Conservation (phyloP, 1,140 invertebrate genomes). For the Pollicipes pollicipes region DNA sequence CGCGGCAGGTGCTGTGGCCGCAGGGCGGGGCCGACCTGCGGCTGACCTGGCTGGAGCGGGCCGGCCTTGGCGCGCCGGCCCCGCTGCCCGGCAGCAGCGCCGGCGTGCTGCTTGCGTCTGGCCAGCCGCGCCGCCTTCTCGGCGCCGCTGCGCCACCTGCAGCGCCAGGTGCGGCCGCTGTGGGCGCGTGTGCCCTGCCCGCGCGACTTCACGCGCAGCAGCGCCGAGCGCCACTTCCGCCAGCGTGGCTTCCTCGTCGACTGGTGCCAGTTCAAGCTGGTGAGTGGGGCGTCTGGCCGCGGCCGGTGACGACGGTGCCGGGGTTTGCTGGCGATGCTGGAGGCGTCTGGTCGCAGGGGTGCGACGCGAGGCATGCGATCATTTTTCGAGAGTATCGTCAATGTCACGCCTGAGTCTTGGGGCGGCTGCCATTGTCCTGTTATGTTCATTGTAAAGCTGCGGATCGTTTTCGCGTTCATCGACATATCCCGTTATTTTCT, state of each 20-base stretch:
- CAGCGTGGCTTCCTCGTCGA: slow-evolving; percentile 56
- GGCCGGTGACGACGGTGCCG: too few relatives aligned
- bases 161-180: slow-evolving; percentile 61
- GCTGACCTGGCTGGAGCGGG: slow-evolving; percentile 60
- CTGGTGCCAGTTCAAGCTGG: slow-evolving; percentile 73
- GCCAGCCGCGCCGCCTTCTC: slow-evolving; percentile 59
- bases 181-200: slow-evolving; percentile 53
- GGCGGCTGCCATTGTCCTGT: too few relatives aligned
- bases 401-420: too few relatives aligned
- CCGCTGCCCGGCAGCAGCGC: slow-evolving; percentile 62
- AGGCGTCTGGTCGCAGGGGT: too few relatives aligned
- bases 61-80: slow-evolving; percentile 28
- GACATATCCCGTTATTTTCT: too few relatives aligned
- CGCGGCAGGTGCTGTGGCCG: slow-evolving; percentile 35
- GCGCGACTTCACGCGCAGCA: slow-evolving; percentile 59
- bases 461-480: too few relatives aligned
- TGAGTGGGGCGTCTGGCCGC: too few relatives aligned
- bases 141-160: slow-evolving; percentile 45
- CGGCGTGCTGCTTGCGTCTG: slow-evolving; percentile 41
- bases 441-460: too few relatives aligned
- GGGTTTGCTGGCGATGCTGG: too few relatives aligned
- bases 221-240: slow-evolving; percentile 62
- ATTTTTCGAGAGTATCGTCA: too few relatives aligned
- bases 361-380: too few relatives aligned
- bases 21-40: slow-evolving; percentile 44